Evolutionary conservation across 2,113 vertebrate genomes (phyloP), one percentile per base, ranked within the genome.

Genomic region (Brachyhypopomus occidentalis): DNA sequence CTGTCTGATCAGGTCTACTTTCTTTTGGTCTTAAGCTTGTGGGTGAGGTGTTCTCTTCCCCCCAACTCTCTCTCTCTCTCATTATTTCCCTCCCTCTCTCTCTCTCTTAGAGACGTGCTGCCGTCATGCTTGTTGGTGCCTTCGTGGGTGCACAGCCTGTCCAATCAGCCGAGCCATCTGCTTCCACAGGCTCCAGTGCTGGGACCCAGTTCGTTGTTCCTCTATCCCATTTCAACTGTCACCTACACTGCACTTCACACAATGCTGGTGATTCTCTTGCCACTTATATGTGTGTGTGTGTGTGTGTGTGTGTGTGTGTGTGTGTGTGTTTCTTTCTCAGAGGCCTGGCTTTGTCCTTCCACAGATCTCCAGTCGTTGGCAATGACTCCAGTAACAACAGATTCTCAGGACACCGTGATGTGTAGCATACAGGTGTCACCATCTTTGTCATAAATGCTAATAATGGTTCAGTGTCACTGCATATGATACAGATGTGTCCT

Each of bases 61-160:
- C 30, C 30, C 30, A 30, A 30, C 30, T 30, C 30, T 19, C 0
- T 84, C 27, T 70, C 17, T 64, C 30, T 30, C 8, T 75, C 22
- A n/a, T 14, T 38, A 2, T 30, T 25, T 14, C 52, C 6, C 14
- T 23, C 48, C 20, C 23, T 20, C 25, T 25, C 20, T 17, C n/a
- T 23, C 20, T 66, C 48, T 77, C 41, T 77, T 89, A 97, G 96
- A 85, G 96, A 96, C 80, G 88, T 96, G 76, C 78, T 96, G 85
- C 88, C 93, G 14, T 86, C 90, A 48, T 90, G 91, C 34, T 91
- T 97, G 74, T 87, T 45, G n/a, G 79, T 93, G 34, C 92, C 92
- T 60, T 58, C 4, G 3, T 92, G 91, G 90, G 80, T 94, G 78
- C 87, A 75, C 79, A 80, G 71, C 0, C 2, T 90, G 52, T 84